A percentile compares a stretch with the other conserved stretches of the same genome.
Evolutionary conservation across 2,888 invertebrate genomes (phyloP).

Genomic region (Oligia latruncula): DNA sequence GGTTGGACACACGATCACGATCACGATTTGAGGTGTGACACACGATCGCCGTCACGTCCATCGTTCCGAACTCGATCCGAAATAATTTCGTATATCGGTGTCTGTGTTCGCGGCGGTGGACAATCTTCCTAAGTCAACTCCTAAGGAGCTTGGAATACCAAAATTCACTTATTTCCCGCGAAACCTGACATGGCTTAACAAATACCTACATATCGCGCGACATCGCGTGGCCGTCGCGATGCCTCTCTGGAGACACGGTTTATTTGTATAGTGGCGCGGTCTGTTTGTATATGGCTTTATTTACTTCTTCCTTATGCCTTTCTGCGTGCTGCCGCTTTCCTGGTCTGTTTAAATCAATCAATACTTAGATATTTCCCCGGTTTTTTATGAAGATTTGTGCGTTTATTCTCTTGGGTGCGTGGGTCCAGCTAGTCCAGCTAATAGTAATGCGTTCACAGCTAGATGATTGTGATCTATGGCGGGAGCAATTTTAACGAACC

Average conservation of each 20-base stretch:
- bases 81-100: neutral
- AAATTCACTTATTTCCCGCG: neutral
- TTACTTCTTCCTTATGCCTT: neutral
- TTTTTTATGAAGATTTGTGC: neutral
- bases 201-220: neutral
- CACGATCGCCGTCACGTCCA: neutral
- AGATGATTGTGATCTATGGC: neutral
- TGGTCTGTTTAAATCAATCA: neutral
- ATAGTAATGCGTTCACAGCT: neutral
- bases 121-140: neutral
- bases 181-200: neutral
- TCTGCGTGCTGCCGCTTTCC: neutral
- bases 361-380: neutral
- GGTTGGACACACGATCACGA: too few relatives aligned
- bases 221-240: neutral
- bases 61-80: neutral
- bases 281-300: neutral
- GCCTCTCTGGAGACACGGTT: neutral
- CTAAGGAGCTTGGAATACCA: neutral
- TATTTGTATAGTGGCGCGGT: neutral
- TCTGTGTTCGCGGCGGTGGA: too few relatives aligned
- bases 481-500: neutral
- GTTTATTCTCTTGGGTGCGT: neutral
- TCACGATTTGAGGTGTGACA: too few relatives aligned
- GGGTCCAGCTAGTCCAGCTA: neutral